phyloP scores from a whole-genome alignment of 2,797 vertebrate species.

The Channa striata region DNA sequence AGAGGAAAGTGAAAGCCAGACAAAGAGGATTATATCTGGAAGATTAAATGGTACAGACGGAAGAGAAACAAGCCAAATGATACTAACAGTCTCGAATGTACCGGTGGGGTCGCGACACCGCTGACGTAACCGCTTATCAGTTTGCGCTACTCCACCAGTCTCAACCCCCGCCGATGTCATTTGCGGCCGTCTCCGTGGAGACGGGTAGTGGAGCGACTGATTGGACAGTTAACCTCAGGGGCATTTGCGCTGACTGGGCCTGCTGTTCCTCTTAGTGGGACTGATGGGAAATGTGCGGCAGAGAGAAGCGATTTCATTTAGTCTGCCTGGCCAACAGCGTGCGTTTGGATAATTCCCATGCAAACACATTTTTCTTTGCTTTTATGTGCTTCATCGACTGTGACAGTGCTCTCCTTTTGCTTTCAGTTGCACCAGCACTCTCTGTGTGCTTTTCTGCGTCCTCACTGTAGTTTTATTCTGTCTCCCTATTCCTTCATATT shows the following conservation, averaged over 20 bases:
- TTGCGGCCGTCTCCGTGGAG: conserved; percentile 59
- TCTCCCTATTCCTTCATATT: neutral
- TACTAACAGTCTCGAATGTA: conserved; percentile 13
- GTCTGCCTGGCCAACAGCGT: neutral
- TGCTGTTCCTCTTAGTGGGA: conserved; percentile 61
- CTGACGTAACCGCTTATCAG: conserved; percentile 33
- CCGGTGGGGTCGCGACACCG: conserved; percentile 17
- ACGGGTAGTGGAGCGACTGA: conserved; percentile 64
- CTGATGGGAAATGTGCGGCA: conserved; percentile 65
- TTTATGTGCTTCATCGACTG: conserved; percentile 51
- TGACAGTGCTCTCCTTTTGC: conserved; percentile 24
- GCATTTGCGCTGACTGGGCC: conserved; percentile 36
- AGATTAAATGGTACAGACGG: conserved; percentile 51
- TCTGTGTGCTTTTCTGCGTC: neutral
- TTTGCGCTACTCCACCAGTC: conserved; percentile 25
- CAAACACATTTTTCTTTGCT: conserved; percentile 61
- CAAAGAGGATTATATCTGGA: conserved; percentile 42
- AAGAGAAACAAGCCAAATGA: conserved; percentile 27
- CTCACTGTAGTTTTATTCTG: neutral
- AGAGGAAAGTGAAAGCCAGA: conserved; percentile 10
- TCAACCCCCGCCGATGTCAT: conserved; percentile 47
- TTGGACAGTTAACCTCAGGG: conserved; percentile 74
- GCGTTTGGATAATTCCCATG: conserved; percentile 41
- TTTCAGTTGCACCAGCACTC: neutral
- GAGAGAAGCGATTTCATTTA: conserved; percentile 60